Evolutionary conservation across 2,113 vertebrate genomes (phyloP).

Genomic region (Rhinolophus ferrumequinum): DNA sequence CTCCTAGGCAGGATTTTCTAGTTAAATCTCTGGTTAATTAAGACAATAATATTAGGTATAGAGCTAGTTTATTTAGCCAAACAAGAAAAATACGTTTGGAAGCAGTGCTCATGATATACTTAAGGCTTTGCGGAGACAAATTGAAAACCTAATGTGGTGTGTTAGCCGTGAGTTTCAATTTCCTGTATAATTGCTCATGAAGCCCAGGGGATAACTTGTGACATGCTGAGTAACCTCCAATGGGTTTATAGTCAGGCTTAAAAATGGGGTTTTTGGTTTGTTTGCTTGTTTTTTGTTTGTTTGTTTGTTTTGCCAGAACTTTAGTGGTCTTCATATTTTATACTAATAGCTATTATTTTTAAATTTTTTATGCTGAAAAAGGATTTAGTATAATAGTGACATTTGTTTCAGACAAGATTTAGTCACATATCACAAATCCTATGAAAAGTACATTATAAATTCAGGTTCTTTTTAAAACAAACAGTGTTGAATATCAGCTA

Average conservation of each 20-base stretch:
- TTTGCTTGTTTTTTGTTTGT: neutral
- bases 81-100: neutral
- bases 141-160: neutral
- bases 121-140: neutral
- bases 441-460: neutral
- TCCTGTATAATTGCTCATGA: neutral
- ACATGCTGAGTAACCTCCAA: neutral
- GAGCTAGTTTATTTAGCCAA: neutral
- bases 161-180: neutral
- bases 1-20: neutral
- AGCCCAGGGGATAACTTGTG: too few species aligned
- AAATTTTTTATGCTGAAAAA: constrained; percentile 6
- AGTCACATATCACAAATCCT: constrained; percentile 3
- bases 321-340: constrained; percentile 8
- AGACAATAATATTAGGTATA: neutral
- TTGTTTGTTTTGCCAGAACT: neutral
- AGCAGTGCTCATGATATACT: neutral
- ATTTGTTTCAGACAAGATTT: constrained; percentile 29
- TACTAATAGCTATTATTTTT: neutral
- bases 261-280: neutral
- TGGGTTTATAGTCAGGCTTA: neutral
- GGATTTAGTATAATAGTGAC: neutral
- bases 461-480: neutral
- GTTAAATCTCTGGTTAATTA: neutral
- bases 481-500: neutral